Base-by-base conservation (phyloP, 2,113 vertebrate species). In the Dipodomys merriami region DNA sequence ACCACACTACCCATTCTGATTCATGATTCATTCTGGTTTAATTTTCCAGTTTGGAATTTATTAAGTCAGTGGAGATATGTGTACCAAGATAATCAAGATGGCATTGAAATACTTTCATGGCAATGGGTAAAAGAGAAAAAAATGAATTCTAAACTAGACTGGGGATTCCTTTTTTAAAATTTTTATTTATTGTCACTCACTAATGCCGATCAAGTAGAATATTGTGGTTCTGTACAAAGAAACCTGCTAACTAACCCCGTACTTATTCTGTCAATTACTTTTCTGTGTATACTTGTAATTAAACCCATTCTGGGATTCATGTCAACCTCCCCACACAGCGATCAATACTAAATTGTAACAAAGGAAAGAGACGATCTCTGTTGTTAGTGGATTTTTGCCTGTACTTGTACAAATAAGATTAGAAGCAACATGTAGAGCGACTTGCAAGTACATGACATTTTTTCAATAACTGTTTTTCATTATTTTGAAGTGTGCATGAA, bases 371-470 rank as follows among this genome's bases (percentile, higher is more conserved):
- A 94, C 29, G 0, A 93, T 95, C 71, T 93, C 9, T 77, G 62
- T 89, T 93, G 67, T 92, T 95, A 95, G 95, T 68, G 95, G 83
- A 96, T 92, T 97, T 96, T 97, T 97, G 95, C 27, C 6, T 78
- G 27, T 93, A 76, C 65, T 96, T 97, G 49, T 92, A 96, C 93
- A 97, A 97, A 96, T 96, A 97, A 97, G 69, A 93, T 97, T 97
- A 97, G 81, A 96, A 93, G 64, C 18, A 96, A 74, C 90, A 95
- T 67, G 84, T 79, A 96, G 68, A 97, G 71, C 5, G 96, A 97
- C 69, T 35, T 96, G 88, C 68, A 91, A 92, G 83, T 77, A 93
- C 93, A 93, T 96, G 95, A 93, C 93, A 94, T 94, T 97, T 98
- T 96, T 85, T 93, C 96, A 96, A 22, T 97, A 97, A 90, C 46